Evolutionary conservation across 2,797 vertebrate genomes (phyloP).

Genomic region (Allobates femoralis): DNA sequence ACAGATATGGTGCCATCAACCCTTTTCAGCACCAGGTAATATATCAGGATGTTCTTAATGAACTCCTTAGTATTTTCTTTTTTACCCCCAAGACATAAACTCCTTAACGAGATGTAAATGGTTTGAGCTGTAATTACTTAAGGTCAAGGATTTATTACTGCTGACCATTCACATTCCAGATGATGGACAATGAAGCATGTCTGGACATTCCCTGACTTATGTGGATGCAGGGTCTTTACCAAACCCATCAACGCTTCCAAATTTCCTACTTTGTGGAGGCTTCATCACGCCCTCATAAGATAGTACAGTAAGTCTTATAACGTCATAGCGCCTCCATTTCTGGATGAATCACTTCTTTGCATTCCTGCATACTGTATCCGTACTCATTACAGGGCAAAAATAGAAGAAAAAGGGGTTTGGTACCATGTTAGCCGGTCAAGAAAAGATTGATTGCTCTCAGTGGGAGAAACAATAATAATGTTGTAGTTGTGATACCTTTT

Average conservation of each 20-base stretch:
- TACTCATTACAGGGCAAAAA: not conserved
- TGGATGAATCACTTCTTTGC: slow-evolving; percentile 2
- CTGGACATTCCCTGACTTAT: slow-evolving; percentile 20
- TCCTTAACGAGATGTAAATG: not conserved
- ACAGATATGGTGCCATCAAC: not conserved
- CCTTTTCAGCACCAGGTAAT: not conserved
- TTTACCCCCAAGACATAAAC: not conserved
- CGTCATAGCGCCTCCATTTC: not conserved
- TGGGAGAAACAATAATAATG: too few species aligned
- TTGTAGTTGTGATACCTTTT: too few species aligned
- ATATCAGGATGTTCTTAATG: not conserved
- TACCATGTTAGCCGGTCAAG: too few species aligned
- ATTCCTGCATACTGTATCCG: not conserved
- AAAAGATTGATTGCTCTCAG: too few species aligned
- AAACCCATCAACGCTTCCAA: not conserved
- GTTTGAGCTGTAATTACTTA: not conserved
- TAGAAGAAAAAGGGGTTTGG: too few species aligned
- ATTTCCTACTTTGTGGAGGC: not conserved
- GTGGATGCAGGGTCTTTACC: not conserved
- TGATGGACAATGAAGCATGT: slow-evolving; percentile 31
- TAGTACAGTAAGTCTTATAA: not conserved
- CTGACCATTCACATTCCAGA: slow-evolving; percentile 25
- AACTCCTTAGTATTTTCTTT: not conserved
- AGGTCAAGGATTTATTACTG: slow-evolving; percentile 26
- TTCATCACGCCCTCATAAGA: not conserved